phyloP scores from a whole-genome alignment of 2,113 vertebrate species.

The Phalacrocorax brasilianus region DNA sequence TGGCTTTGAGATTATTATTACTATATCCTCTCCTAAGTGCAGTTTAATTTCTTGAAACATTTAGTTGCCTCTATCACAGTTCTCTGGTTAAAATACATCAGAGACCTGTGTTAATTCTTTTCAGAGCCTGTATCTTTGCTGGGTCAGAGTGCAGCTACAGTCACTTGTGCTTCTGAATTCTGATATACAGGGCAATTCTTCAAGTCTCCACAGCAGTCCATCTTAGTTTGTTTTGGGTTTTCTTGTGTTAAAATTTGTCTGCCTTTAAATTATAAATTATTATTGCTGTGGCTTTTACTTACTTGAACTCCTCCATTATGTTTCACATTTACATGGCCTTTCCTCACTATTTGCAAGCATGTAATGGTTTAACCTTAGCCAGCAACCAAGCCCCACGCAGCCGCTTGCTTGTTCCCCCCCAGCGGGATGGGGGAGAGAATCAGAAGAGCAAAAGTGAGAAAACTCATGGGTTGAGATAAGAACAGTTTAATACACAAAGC shows the following conservation, averaged over 20 bases:
- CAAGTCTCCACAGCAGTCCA: neutral
- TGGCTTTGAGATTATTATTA: neutral
- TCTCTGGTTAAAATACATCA: neutral
- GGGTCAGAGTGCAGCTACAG: neutral
- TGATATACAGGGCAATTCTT: neutral
- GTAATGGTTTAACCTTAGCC: too few relatives aligned
- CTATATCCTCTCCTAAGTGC: neutral
- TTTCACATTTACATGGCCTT: neutral
- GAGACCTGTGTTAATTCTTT: neutral
- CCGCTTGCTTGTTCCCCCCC: too few relatives aligned
- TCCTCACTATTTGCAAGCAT: neutral
- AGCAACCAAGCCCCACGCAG: too few relatives aligned
- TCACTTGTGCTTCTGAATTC: neutral
- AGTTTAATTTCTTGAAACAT: conserved; percentile 3
- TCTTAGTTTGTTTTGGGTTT: neutral
- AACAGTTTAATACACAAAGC: too few relatives aligned
- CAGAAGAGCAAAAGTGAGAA: too few relatives aligned
- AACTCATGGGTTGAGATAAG: too few relatives aligned
- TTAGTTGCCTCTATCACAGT: neutral
- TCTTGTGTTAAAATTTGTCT: neutral
- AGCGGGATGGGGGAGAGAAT: too few relatives aligned
- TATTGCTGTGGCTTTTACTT: neutral
- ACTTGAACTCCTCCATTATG: neutral
- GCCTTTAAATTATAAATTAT: neutral
- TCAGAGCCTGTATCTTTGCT: neutral